Evolutionary conservation across 2,888 invertebrate genomes (phyloP).

Genomic region (Pristionchus mayeri): DNA sequence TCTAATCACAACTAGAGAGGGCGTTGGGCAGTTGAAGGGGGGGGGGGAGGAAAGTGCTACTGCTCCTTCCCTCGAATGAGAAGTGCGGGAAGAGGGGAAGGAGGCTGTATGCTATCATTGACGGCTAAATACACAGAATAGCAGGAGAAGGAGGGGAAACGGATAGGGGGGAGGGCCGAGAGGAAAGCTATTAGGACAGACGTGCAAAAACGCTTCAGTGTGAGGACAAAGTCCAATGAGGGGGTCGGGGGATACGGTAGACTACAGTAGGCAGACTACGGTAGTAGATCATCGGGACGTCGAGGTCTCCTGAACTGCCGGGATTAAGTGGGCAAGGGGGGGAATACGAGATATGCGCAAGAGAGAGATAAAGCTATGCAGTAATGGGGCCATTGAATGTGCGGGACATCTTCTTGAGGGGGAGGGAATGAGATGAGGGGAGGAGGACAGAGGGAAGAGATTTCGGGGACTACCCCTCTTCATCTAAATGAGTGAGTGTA

Average conservation of each 20-base stretch:
- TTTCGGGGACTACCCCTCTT: neutral
- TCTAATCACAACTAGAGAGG: too few relatives aligned
- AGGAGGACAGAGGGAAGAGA: neutral
- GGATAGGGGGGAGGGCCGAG: neutral
- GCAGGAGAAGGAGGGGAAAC: neutral
- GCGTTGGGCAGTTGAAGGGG: neutral
- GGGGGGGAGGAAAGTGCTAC: neutral
- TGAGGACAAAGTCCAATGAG: neutral
- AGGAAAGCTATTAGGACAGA: neutral
- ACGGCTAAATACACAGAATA: slow-evolving; percentile 28
- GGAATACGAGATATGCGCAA: neutral
- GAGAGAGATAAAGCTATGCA: neutral
- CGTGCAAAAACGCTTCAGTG: neutral
- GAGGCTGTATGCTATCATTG: slow-evolving; percentile 12
- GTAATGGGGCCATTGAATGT: slow-evolving; percentile 32
- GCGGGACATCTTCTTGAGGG: neutral
- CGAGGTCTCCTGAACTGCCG: neutral
- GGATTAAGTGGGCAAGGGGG: neutral
- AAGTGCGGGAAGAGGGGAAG: neutral
- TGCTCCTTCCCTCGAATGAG: too few relatives aligned
- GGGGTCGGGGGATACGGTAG: neutral
- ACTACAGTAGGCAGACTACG: neutral
- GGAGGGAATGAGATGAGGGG: slow-evolving; percentile 20
- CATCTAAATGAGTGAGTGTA: slow-evolving; percentile 28
- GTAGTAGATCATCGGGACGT: neutral